These are phyloP conservation scores for Typhlichthys eigenmanni DNA, from an alignment of 2,797 vertebrate species.

Conservation along the genomic window DNA sequence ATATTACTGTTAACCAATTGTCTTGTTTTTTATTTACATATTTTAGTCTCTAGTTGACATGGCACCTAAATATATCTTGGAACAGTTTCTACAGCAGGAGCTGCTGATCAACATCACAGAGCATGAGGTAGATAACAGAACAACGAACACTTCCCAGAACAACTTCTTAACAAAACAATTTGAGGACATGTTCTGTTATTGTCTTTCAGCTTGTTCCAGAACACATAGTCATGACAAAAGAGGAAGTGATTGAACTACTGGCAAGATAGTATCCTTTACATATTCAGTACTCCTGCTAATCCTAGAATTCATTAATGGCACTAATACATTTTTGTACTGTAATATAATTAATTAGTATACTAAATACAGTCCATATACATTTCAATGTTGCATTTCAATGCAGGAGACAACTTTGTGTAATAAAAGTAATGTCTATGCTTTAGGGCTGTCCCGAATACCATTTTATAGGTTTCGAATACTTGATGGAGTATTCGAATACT, in stretches of 20 bases:
- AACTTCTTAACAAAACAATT: too few species aligned
- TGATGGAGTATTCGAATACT: too few species aligned
- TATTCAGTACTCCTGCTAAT: too few species aligned
- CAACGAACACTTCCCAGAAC: neutral
- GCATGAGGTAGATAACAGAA: conserved; percentile 84
- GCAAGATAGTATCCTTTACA: conserved; percentile 94
- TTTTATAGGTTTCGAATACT: too few species aligned
- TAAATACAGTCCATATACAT: too few species aligned
- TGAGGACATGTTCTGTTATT: neutral
- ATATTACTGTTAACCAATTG: neutral
- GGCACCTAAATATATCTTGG: conserved; percentile 97
- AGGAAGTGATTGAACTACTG: conserved; percentile 92
- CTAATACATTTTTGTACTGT: too few species aligned
- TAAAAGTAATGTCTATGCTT: neutral
- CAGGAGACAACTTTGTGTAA: neutral
- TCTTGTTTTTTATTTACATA: neutral
- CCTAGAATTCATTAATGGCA: too few species aligned
- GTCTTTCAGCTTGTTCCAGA: conserved; percentile 89
- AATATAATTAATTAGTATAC: too few species aligned
- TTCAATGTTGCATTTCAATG: neutral
- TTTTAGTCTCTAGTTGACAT: conserved; percentile 94
- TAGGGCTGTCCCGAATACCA: too few species aligned
- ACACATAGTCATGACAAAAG: conserved; percentile 97
- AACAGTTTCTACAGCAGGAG: conserved; percentile 97
- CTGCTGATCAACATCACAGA: conserved; percentile 98